Percentiles rank a stretch among this genome's conserved stretches.
Evolutionary conservation across 92 coral and sea anemone genomes (phyloP).

Genomic region (Heliopora coerulea): DNA sequence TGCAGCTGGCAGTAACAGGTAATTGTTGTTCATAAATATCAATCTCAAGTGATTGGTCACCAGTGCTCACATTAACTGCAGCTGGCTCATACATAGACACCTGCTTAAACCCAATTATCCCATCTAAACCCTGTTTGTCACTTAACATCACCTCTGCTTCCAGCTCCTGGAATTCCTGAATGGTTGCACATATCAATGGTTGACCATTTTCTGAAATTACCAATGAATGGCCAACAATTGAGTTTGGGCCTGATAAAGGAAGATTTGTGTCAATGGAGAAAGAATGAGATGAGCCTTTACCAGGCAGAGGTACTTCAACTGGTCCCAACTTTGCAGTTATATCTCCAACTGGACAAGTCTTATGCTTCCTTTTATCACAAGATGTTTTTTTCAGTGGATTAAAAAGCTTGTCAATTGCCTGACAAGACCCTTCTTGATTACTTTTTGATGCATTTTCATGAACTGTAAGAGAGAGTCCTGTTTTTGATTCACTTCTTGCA

Average conservation of each 20-base stretch:
- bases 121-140: constrained; percentile 62
- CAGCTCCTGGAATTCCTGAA: constrained; percentile 55
- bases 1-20: constrained; percentile 1
- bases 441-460: constrained; percentile 15
- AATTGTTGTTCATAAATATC: background rate
- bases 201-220: constrained; percentile 44
- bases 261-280: constrained; percentile 77
- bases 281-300: constrained; percentile 43
- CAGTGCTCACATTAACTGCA: constrained; percentile 42
- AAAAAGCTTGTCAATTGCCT: background rate
- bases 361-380: constrained; percentile 23
- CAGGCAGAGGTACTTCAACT: constrained; percentile 61
- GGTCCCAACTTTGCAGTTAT: constrained; percentile 42
- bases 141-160: constrained; percentile 51
- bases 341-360: constrained; percentile 24
- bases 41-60: background rate
- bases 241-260: constrained; percentile 64
- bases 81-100: constrained; percentile 82
- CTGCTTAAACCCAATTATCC: constrained; percentile 68
- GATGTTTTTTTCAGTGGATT: constrained; percentile 26
- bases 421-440: constrained; percentile 6
- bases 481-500: constrained; percentile 27
- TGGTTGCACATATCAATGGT: constrained; percentile 76
- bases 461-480: constrained; percentile 10
- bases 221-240: constrained; percentile 72